Conservation (phyloP, 2,888 invertebrate genomes). For the Temnothorax unifasciatus region DNA sequence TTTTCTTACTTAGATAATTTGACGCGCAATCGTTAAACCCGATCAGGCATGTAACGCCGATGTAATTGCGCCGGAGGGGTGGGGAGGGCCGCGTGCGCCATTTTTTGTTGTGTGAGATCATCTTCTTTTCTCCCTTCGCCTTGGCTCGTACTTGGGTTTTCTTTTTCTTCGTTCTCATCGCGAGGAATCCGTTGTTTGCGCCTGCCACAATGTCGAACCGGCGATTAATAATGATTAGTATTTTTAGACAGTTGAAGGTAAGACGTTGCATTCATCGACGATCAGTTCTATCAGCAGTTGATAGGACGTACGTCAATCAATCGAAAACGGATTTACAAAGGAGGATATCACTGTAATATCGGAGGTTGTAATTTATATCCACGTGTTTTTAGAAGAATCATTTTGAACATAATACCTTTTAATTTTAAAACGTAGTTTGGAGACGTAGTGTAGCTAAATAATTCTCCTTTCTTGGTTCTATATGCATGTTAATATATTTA, state of each 20-base stretch:
- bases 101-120: conserved; percentile 70
- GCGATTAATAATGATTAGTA: conserved; percentile 58
- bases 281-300: background rate
- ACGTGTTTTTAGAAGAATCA: background rate
- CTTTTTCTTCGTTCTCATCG: conserved; percentile 15
- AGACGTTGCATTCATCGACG: conserved; percentile 2
- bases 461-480: background rate
- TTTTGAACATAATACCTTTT: background rate
- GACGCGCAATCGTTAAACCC: conserved; percentile 62
- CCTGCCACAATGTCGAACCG: conserved; percentile 6
- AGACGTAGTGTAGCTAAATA: background rate
- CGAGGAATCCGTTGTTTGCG: conserved; percentile 58
- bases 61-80: conserved; percentile 54
- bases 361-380: background rate
- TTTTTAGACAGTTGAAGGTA: conserved; percentile 45
- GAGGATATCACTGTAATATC: background rate
- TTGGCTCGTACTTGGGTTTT: conserved; percentile 48
- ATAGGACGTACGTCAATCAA: background rate
- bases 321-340: background rate
- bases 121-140: conserved; percentile 64
- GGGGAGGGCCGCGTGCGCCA: conserved; percentile 38
- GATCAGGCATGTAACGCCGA: conserved; percentile 63
- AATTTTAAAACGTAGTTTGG: background rate
- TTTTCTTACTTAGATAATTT: conserved; percentile 55
- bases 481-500: background rate